Percentiles rank a stretch among this genome's conserved stretches.
phyloP scores from a whole-genome alignment of 37 sponge, comb jelly and placozoan species.

The Eunapius fragilis region DNA sequence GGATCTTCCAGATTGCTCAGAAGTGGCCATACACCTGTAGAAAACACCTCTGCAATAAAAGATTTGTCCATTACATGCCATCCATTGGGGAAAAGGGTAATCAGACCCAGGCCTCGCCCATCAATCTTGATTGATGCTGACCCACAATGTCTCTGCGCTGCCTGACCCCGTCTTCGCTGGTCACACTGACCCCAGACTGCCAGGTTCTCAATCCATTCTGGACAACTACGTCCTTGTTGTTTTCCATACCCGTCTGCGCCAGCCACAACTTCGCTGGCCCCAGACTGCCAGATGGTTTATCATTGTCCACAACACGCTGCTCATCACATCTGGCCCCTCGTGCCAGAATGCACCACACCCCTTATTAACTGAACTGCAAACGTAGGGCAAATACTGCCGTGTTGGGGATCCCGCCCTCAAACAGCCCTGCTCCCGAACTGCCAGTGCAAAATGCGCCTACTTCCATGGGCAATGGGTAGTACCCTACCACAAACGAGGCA shows the following conservation, averaged over 20 bases:
- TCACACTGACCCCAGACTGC: background rate
- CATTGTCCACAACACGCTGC: background rate
- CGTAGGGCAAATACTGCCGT: constrained; percentile 11
- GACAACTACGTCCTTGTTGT: background rate
- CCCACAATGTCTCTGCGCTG: background rate
- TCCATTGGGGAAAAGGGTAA: background rate
- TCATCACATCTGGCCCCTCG: background rate
- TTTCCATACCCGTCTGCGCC: background rate
- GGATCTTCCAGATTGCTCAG: constrained; percentile 22
- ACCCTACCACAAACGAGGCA: constrained; percentile 26
- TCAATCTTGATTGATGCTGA: background rate
- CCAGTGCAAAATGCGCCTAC: constrained; percentile 1
- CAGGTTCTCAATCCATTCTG: background rate
- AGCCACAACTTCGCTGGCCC: background rate
- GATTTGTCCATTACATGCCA: background rate
- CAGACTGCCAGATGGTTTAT: background rate
- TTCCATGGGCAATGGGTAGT: background rate
- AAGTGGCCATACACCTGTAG: constrained; percentile 1
- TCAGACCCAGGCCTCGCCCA: background rate
- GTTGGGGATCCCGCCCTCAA: constrained; percentile 16
- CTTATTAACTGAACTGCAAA: background rate
- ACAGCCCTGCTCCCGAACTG: constrained; percentile 7
- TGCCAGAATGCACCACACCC: background rate
- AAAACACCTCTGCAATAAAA: constrained; percentile 17
- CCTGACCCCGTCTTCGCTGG: background rate